Conservation (phyloP, 2,113 vertebrate species). For the Lontra canadensis region DNA sequence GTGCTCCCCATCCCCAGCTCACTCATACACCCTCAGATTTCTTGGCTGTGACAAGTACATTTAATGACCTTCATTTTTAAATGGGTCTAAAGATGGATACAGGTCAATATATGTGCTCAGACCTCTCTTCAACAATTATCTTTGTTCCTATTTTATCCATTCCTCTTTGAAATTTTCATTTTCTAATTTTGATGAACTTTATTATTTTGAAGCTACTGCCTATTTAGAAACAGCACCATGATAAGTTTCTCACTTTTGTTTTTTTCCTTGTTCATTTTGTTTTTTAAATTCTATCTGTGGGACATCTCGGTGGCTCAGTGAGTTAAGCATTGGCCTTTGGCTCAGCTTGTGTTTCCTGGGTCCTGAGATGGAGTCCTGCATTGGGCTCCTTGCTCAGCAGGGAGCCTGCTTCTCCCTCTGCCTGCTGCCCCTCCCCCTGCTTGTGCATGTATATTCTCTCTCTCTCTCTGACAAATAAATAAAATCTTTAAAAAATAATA, state of each 20-base stretch:
- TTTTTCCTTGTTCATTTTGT: not conserved
- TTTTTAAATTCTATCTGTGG: not conserved
- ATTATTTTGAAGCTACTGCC: not conserved
- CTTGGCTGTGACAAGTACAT: not conserved
- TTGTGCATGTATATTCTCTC: no score
- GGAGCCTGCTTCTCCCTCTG: no score
- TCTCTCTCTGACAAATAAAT: no score
- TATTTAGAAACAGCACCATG: not conserved
- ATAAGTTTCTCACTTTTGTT: not conserved
- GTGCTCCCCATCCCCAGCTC: not conserved
- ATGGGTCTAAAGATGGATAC: not conserved
- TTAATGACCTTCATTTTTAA: not conserved
- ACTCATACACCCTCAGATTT: not conserved
- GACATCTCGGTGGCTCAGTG: no score
- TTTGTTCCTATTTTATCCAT: not conserved
- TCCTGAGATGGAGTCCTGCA: no score
- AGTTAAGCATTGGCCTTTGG: no score
- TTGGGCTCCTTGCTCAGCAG: no score
- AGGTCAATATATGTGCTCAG: not conserved
- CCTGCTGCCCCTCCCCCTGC: no score
- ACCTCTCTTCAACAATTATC: not conserved
- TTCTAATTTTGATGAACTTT: not conserved
- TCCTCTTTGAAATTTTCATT: not conserved
- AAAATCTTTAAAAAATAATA: no score
- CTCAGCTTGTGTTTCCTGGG: no score